Evolutionary conservation across 2,888 invertebrate genomes (phyloP), one percentile per base, ranked within the genome.

Genomic region (Esperia sulphurella): DNA sequence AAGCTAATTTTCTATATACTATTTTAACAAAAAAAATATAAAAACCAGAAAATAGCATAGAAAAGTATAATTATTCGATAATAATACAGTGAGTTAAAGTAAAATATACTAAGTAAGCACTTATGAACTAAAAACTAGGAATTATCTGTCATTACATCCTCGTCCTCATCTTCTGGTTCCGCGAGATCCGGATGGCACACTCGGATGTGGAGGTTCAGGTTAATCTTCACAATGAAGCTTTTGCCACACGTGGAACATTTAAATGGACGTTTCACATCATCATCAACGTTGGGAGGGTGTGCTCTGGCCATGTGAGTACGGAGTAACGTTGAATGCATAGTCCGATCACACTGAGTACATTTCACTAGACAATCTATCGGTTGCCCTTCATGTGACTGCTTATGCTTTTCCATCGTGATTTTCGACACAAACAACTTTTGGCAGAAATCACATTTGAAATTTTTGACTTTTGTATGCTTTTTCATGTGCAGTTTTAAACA

Each of bases 401-500:
- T 69, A 45, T 89, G 89, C 48, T 87, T 87, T 53, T 89, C 89
- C 89, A 89, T 89, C 0, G 89, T 89, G 1, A 89, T 84, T 64
- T 87, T 89, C 0, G 89, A 89, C 0, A 89, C 89, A 66, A 89
- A 89, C 28, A 80, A 61, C 67, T 89, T 89, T 39, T 78, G 78
- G 53, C 89, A 89, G 42, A 75, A 81, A 48, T 89, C 89, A 40
- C 89, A 89, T 58, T 88, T 88, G 51, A 88, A 88, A 57, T 89
- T 89, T 75, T 89, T 89, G 0, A 88, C 86, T 61, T 89, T 89
- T 0, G 88, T 83, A 52, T 89, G 89, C 51, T 89, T 89, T 48
- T 89, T 89, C 89, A 89, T 88, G 59, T 89, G 89, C 3, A 79
- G 73, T 69, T 89, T 89, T 28, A 89, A 61, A 54, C 89, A 89